These are phyloP conservation scores for Drosophila ananassae DNA, from an alignment of 1,140 invertebrate species.

Conservation along the genomic window DNA sequence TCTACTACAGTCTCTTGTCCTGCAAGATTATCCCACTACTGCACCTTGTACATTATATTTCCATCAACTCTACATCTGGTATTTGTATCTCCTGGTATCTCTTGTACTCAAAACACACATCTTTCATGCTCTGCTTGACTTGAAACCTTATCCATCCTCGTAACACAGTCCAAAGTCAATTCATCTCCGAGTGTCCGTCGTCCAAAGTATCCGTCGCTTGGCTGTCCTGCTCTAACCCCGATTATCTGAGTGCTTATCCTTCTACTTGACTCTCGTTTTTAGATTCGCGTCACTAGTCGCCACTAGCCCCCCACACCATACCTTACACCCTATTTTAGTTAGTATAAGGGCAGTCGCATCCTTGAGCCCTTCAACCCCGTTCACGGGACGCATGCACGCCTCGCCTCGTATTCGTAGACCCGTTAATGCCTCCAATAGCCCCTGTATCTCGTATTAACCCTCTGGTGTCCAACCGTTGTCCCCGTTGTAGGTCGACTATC, in stretches of 20 bases:
- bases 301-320: conserved; percentile 7
- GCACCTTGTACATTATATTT: no score
- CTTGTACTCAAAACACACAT: no score
- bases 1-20: no score
- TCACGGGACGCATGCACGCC: conserved; percentile 18
- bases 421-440: not conserved
- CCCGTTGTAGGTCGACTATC: conserved; percentile 75
- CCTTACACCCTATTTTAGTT: conserved; percentile 20
- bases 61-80: no score
- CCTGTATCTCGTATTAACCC: conserved; percentile 7
- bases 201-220: not conserved
- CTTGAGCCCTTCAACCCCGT: not conserved
- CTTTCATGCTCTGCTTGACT: no score
- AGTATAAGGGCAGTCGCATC: conserved; percentile 15
- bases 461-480: conserved; percentile 1
- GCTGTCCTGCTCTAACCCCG: not conserved
- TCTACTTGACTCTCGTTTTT: conserved; percentile 54
- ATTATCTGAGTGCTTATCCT: conserved; percentile 14
- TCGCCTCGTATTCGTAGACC: not conserved
- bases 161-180: not conserved
- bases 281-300: conserved; percentile 44
- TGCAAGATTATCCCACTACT: no score
- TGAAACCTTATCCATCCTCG: no score
- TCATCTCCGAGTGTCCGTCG: not conserved
- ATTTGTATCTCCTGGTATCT: no score